Evolutionary conservation across 1,140 invertebrate genomes (phyloP).

Genomic region (Lepidostoma basale): DNA sequence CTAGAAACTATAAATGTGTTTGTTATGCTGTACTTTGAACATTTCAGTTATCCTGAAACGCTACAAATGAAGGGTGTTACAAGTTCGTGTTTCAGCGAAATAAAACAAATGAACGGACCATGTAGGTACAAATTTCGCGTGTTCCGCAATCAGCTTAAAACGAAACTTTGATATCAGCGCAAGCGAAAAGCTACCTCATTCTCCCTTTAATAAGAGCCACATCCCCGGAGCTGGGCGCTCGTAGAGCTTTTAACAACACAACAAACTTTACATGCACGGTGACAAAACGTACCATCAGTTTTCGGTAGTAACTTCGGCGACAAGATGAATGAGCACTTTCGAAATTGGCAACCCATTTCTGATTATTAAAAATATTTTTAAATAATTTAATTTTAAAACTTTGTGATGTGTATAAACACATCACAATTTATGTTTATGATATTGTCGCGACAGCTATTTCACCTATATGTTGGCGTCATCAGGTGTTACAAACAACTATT

Average conservation of each 20-base stretch:
- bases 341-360: not conserved
- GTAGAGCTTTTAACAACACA: slow-evolving; percentile 1
- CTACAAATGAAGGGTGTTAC: no score
- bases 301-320: not conserved
- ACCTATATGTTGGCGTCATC: no score
- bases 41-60: no score
- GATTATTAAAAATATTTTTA: no score
- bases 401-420: not conserved
- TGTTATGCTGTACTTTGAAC: no score
- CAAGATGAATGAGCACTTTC: slow-evolving; percentile 18
- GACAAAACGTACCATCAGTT: not conserved
- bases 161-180: not conserved
- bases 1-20: no score
- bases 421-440: no score
- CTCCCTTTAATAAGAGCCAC: not conserved
- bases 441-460: no score
- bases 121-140: no score
- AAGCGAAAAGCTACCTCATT: not conserved
- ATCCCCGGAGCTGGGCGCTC: slow-evolving; percentile 1
- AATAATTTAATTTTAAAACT: not conserved
- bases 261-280: not conserved
- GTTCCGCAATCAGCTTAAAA: not conserved
- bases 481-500: no score
- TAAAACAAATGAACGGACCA: no score
- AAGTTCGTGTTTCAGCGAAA: no score